A percentile compares a stretch with the other conserved stretches of the same genome.
phyloP scores from a whole-genome alignment of 53 echinoderm and acorn worm species.

The Zoroaster sp. region DNA sequence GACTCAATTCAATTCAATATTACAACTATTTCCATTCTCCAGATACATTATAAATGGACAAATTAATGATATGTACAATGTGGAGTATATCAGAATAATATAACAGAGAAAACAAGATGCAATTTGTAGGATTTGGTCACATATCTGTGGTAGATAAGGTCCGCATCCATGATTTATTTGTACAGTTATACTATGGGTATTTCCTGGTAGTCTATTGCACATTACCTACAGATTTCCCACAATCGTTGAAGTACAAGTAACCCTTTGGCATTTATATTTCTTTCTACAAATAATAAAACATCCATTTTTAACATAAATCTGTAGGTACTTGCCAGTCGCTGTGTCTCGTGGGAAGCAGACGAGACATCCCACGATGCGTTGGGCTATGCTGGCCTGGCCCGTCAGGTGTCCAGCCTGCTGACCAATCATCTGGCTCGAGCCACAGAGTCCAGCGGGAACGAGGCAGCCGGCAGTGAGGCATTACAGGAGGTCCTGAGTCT shows the following conservation, averaged over 20 bases:
- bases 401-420: conserved; percentile 85
- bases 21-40: not conserved
- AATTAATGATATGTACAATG: no score
- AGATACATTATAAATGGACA: no score
- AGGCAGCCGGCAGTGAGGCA: conserved; percentile 88
- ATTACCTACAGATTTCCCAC: no score
- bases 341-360: conserved; percentile 89
- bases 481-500: conserved; percentile 84
- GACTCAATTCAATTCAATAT: no score
- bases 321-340: conserved; percentile 91
- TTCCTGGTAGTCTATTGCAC: no score
- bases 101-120: not conserved
- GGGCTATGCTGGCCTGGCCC: conserved; percentile 85
- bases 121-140: not conserved
- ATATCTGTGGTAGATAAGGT: no score
- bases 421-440: conserved; percentile 94
- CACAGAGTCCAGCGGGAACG: conserved; percentile 83
- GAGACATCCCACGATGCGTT: conserved; percentile 81
- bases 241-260: not conserved
- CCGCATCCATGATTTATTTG: no score
- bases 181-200: no score
- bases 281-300: no score
- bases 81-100: no score
- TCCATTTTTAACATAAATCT: no score
- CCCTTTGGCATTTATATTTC: not conserved